Evolutionary conservation across 2,797 vertebrate genomes (phyloP), one percentile per base, ranked within the genome.

Genomic region (Gila robusta): DNA sequence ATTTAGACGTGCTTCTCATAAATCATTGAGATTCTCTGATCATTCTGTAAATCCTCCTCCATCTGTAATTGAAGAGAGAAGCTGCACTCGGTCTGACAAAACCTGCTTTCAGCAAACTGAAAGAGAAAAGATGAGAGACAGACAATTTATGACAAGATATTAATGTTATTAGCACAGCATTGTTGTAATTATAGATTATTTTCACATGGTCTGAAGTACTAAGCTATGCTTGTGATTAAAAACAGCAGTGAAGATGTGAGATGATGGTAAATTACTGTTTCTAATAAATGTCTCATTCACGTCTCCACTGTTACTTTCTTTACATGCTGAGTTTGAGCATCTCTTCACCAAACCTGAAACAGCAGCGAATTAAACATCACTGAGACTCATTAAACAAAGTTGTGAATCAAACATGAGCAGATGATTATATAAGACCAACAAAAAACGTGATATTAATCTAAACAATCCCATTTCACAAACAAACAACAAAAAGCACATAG

Each of bases 61-160:
- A 26, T 44, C 21, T 72, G 70, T 23, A 14, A 11, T 72, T 44
- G 70, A 44, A 44, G 37, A 72, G 39, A 23, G 70, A 72, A 72
- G 70, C 37, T n/a, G 37, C 69, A 37, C 37, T 23, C 37, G 9
- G 17, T 71, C 69, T 49, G 71, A 74, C 23, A 49, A 41, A 37
- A 41, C 5, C 69, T 71, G 69, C 69, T 70, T 70, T 71, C 69
- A 41, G 37, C 9, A 41, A 71, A 41, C 69, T 71, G 39, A 71
- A 41, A 5, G 37, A 71, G 39, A 41, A 44, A n/a, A 6, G 1
- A 71, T 0, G 35, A 39, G 19, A 67, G 1, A 17, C 32, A 32
- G 32, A 32, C 32, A 32, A 32, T 32, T 2, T 32, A 32, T 32
- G 49, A 39, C 5, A 10, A n/a, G 4, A 39, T 39, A 39, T 70